These are phyloP conservation scores for Cyanocitta stelleri DNA, from an alignment of 2,113 vertebrate species.

Conservation along the genomic window DNA sequence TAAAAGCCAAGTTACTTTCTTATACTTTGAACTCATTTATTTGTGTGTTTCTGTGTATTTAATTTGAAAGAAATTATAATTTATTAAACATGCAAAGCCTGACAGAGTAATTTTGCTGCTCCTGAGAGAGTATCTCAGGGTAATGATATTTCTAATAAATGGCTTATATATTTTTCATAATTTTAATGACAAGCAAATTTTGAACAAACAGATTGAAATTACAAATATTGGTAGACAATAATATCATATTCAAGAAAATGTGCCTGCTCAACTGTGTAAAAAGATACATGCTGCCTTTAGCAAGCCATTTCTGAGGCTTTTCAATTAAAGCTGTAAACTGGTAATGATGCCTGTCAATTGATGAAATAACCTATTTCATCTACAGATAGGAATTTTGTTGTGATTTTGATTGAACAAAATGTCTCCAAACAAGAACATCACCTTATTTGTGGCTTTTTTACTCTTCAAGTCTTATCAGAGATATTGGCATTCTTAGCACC, in stretches of 20 bases:
- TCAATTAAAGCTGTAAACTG: not conserved
- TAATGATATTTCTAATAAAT: slow-evolving; percentile 6
- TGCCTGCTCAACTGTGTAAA: not conserved
- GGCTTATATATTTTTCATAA: not conserved
- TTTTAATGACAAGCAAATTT: not conserved
- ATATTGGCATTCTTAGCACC: not conserved
- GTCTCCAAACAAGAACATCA: not conserved
- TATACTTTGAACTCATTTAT: not conserved
- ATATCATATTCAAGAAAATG: not conserved
- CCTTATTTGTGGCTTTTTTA: not conserved
- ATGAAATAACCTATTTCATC: not conserved
- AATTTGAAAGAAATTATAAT: not conserved
- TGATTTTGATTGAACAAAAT: not conserved
- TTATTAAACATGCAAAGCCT: not conserved
- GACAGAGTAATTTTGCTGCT: not conserved
- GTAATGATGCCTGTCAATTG: not conserved
- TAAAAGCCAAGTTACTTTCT: not conserved
- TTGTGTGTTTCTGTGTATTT: not conserved
- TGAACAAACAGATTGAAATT: not conserved
- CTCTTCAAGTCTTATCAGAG: not conserved
- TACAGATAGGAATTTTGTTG: not conserved
- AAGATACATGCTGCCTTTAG: not conserved
- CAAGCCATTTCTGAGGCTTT: not conserved
- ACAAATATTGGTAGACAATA: not conserved
- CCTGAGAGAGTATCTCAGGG: not conserved